phyloP scores from a whole-genome alignment of 2,888 invertebrate genomes.

The Eupithecia abbreviata region DNA sequence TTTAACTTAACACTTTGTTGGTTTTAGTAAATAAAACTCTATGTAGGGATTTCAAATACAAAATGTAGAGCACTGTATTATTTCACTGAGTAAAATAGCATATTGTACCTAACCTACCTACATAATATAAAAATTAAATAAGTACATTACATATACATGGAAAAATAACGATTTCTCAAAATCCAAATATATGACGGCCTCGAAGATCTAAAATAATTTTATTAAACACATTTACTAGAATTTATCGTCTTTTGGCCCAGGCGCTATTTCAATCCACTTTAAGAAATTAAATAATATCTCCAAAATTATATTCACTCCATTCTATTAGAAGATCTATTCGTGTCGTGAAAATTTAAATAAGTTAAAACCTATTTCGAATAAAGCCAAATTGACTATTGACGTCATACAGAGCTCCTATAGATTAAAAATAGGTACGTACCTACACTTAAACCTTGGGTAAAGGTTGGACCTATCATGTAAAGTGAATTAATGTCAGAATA shows the following conservation, averaged over 20 bases:
- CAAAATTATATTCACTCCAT: no score
- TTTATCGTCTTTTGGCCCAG: not conserved
- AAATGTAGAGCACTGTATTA: not conserved
- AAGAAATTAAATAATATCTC: not conserved
- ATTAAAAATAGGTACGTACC: slow-evolving; percentile 1
- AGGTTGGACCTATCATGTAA: slow-evolving; percentile 14
- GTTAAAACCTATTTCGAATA: slow-evolving; percentile 8
- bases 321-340: not conserved
- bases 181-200: not conserved
- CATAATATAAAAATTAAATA: not conserved
- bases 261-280: not conserved
- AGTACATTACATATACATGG: no score
- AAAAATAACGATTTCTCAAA: not conserved
- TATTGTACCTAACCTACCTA: not conserved
- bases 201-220: not conserved
- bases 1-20: not conserved
- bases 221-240: not conserved
- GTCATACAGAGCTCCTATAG: slow-evolving; percentile 14
- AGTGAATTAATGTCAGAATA: slow-evolving; percentile 20
- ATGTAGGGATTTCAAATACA: not conserved
- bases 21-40: not conserved
- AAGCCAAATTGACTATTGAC: slow-evolving; percentile 15
- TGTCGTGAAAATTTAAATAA: not conserved
- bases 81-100: not conserved
- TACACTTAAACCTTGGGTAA: slow-evolving; percentile 13